Base-by-base conservation (phyloP, 2,888 invertebrate genomes). In the Lutraria lutraria region DNA sequence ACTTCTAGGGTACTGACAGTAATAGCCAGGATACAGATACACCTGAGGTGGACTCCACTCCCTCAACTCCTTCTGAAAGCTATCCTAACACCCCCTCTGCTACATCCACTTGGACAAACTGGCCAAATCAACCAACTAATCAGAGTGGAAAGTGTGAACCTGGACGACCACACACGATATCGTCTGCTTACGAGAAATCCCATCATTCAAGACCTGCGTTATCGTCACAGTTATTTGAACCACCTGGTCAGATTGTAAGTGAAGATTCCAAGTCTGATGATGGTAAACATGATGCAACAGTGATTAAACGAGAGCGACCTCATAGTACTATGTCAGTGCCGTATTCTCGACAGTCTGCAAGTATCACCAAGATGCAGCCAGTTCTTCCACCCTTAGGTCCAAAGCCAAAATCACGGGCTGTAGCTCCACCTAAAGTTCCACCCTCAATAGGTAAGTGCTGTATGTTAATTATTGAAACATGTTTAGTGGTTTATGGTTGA, bases 131-230 rank as follows among this genome's bases (percentile, higher is more conserved):
- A 54, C 95, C 96, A 8, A 76, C 29, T 19, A 92, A 86, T 54
- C 83, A 85, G 2, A 87, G 85, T 21, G 94, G 94, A 63, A 96
- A 96, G 54, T 93, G 95, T 19, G 97, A 97, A 31, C 92, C 90
- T 29, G 98, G 98, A 93, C 97, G 99, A 91, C 99, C 99, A 0
- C 99, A 99, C 96, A 99, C 99, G 81, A 99, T 99, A 95, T 99
- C 99, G 10, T 98, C 98, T 92, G 98, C 98, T 15, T 99, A 99
- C 96, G 98, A 98, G 97, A 98, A 98, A 95, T 93, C 94, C 53
- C 98, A 98, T 97, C 98, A 98, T 97, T 98, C 98, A 92, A 97
- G 99, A 90, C 98, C 99, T 25, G 98, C 98, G 0, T 97, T 99
- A 56, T 98, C 98, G 92, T 98, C 98, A 56, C 98, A 98, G 96